These are phyloP conservation scores for Cartodere bifasciata DNA, from an alignment of 2,888 invertebrate genomes.

Conservation along the genomic window DNA sequence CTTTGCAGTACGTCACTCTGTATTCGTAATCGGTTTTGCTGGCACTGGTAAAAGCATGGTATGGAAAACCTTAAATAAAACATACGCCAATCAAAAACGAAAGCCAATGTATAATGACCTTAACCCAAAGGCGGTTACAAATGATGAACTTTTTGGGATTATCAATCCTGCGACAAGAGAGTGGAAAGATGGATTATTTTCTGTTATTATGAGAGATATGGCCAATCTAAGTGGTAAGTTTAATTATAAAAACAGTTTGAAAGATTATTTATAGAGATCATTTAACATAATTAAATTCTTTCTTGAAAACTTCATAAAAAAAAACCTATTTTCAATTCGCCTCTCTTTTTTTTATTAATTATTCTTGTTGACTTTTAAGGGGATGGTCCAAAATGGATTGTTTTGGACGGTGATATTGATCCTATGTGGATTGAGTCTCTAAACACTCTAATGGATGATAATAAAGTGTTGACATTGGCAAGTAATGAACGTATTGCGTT, in stretches of 20 bases:
- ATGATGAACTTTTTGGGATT: constrained; percentile 87
- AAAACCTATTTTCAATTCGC: no score
- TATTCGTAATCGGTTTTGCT: constrained; percentile 56
- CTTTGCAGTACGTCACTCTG: constrained; percentile 87
- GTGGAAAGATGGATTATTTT: constrained; percentile 87
- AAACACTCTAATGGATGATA: constrained; percentile 95
- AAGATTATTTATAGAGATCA: no score
- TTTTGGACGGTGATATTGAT: constrained; percentile 91
- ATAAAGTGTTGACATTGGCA: constrained; percentile 85
- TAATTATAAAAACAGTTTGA: no score
- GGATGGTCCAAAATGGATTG: constrained; percentile 86
- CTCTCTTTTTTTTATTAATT: no score
- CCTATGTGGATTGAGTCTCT: constrained; percentile 98
- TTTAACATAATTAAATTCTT: no score
- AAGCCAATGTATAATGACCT: constrained; percentile 81
- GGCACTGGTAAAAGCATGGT: constrained; percentile 90
- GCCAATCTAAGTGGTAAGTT: constrained; percentile 76
- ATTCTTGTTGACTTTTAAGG: no score
- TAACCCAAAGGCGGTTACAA: constrained; percentile 94
- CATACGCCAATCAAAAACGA: constrained; percentile 67
- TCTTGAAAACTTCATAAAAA: no score
- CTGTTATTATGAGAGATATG: constrained; percentile 86
- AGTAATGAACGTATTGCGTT: constrained; percentile 90
- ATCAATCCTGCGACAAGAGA: constrained; percentile 89
- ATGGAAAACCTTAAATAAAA: constrained; percentile 79